These are phyloP conservation scores for Pseudomyrmex pallidus DNA, from an alignment of 1,140 invertebrate genomes.

Conservation along the genomic window DNA sequence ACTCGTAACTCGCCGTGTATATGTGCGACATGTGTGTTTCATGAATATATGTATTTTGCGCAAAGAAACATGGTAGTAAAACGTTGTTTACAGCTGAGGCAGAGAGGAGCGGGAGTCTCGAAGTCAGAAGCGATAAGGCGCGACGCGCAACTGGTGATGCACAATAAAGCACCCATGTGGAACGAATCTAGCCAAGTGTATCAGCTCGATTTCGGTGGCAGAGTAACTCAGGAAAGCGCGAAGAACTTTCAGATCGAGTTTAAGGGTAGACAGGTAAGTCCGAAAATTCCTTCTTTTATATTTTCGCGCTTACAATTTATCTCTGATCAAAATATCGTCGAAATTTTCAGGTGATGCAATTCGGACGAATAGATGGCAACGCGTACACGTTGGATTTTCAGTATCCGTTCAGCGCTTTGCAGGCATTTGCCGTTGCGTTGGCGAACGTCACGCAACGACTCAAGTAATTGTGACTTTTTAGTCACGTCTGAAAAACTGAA, in stretches of 20 bases:
- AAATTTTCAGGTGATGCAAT: slow-evolving; percentile 96
- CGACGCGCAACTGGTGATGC: slow-evolving; percentile 94
- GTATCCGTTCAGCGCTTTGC: slow-evolving; percentile 98
- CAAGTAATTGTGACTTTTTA: slow-evolving; percentile 89
- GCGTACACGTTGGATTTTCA: slow-evolving; percentile 99
- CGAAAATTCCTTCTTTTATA: not conserved
- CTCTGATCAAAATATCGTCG: not conserved
- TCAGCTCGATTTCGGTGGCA: slow-evolving; percentile 99
- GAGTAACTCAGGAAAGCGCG: slow-evolving; percentile 99
- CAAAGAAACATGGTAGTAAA: not conserved
- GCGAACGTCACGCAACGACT: slow-evolving; percentile 99
- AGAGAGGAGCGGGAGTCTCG: slow-evolving; percentile 85
- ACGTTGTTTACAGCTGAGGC: slow-evolving; percentile 86
- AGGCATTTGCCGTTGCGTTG: slow-evolving; percentile 98
- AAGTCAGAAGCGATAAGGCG: slow-evolving; percentile 86
- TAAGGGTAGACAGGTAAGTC: slow-evolving; percentile 95
- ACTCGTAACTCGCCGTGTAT: too few species aligned
- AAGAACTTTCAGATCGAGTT: slow-evolving; percentile 99
- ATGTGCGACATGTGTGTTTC: too few species aligned
- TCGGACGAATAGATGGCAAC: slow-evolving; percentile 99
- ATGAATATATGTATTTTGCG: not conserved
- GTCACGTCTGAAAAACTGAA: slow-evolving; percentile 44
- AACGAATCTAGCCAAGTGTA: slow-evolving; percentile 99
- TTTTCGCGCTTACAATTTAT: too few species aligned
- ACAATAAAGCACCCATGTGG: slow-evolving; percentile 99